Evolutionary conservation across 2,797 vertebrate species (phyloP), one percentile per base, ranked within the genome.

Genomic region (Acipenser transmontanus): DNA sequence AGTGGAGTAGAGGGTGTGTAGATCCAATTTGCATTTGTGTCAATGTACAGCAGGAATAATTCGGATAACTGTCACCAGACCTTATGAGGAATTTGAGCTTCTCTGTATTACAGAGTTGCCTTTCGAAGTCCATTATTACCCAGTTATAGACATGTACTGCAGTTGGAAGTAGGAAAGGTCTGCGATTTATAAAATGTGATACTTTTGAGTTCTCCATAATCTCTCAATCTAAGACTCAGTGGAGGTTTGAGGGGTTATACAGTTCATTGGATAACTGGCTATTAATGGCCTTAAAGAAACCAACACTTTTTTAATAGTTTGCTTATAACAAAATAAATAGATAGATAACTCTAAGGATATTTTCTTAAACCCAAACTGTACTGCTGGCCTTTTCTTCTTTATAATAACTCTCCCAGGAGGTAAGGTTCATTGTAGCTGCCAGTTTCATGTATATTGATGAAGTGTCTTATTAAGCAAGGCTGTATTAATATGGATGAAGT

Each of bases 361-460:
- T 62, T 56, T 34, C 68, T 69, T 59, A 48, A 10, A 14, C 56
- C 50, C 9, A n/a, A 13, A 57, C 14, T 57, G 51, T 62, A 51
- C 65, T 47, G 61, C 51, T 69, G 63, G 63, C 68, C 68, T 54
- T 61, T 63, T 49, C 8, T 62, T 61, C 68, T 69, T 49, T 50
- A 59, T 54, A 69, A 69, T 69, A 66, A 69, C 54, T 49, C 50
- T 62, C 49, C 49, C 57, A 7, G 63, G 20, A 34, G 62, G 68
- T 56, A 60, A 50, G 47, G 8, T 57, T 57, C 54, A 57, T 57
- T 57, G 54, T 57, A 57, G 50, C 52, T 50, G 17, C 48, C 63
- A 65, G 65, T 69, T 65, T 59, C 59, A 69, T 69, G 68, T 69
- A 65, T 69, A 69, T 69, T 69, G 68, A 69, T 69, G 68, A 69